Evolutionary conservation across 2,797 vertebrate species (phyloP).

Genomic region (Garrulus glandarius): DNA sequence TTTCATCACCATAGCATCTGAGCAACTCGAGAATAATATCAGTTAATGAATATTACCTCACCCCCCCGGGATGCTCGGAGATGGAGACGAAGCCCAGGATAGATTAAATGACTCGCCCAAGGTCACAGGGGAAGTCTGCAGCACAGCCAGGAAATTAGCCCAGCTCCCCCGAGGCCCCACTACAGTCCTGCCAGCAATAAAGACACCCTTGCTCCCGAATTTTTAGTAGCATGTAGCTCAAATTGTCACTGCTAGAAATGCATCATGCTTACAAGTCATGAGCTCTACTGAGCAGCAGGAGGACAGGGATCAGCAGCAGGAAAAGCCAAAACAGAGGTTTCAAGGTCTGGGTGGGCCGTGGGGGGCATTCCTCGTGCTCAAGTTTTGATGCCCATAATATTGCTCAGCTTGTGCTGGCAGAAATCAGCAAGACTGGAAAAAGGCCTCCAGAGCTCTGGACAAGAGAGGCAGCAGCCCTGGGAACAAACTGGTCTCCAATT

Average conservation of each 20-base stretch:
- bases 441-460: background rate
- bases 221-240: background rate
- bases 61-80: conserved; percentile 9
- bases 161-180: background rate
- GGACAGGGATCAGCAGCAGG: background rate
- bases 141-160: conserved; percentile 45
- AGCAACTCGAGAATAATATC: conserved; percentile 49
- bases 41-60: conserved; percentile 65
- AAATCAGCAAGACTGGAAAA: background rate
- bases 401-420: background rate
- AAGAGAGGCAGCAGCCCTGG: background rate
- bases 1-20: conserved; percentile 38
- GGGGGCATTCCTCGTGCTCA: accelerated
- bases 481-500: background rate
- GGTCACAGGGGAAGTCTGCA: conserved; percentile 61
- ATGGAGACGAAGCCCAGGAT: conserved; percentile 46
- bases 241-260: background rate
- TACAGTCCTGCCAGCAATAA: conserved; percentile 22
- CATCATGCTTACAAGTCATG: background rate
- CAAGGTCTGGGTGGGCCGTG: background rate
- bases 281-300: background rate
- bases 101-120: conserved; percentile 64
- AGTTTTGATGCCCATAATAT: background rate
- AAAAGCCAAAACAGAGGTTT: background rate
- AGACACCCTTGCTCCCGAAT: conserved; percentile 38